Base-by-base conservation (phyloP, 2,888 invertebrate genomes). In the Steinernema hermaphroditum region DNA sequence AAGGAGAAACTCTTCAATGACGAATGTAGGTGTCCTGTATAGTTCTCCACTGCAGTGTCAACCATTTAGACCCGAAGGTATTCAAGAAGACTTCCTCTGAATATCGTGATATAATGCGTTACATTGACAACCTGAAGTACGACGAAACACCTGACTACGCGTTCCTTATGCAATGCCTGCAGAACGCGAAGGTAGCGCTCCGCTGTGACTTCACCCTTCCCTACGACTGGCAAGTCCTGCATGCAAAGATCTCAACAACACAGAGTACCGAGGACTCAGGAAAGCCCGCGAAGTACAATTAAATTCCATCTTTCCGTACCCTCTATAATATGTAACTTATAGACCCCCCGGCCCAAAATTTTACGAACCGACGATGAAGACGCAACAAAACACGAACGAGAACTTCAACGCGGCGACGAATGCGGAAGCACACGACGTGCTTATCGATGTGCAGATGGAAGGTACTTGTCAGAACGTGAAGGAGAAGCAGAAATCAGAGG, bases 211-310 rank as follows among this genome's bases (percentile, higher is more conserved):
- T 72, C 22, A n/a, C 8, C 2, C 24, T 70, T 0, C 72, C 72
- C 9, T 72, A 72, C 46, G 72, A 72, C 54, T 72, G 72, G 72
- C 72, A 72, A 32, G 19, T 27, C 19, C 29, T 70, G 46, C n/a
- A 37, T 54, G 32, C 46, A n/a, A 46, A 46, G 46, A 4, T 4
- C n/a, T 4, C 46, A 19, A 9, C n/a, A 4, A 19, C 6, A 19
- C 4, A 6, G 22, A 19, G 4, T 16, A 19, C 46, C 43, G 43
- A 12, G 9, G 8, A 8, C 16, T 16, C 43, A 14, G 43, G 16
- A 14, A 41, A 41, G 16, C 43, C 43, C 43, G 43, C 43, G 43
- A 41, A 41, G 43, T 12, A 41, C 9, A 41, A 41, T 8, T 12
- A 41, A 14, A n/a, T n/a, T n/a, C n/a, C n/a, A n/a, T n/a, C n/a